Evolutionary conservation across 2,888 invertebrate genomes (phyloP).

Genomic region (Agonopterix alstromeriana): DNA sequence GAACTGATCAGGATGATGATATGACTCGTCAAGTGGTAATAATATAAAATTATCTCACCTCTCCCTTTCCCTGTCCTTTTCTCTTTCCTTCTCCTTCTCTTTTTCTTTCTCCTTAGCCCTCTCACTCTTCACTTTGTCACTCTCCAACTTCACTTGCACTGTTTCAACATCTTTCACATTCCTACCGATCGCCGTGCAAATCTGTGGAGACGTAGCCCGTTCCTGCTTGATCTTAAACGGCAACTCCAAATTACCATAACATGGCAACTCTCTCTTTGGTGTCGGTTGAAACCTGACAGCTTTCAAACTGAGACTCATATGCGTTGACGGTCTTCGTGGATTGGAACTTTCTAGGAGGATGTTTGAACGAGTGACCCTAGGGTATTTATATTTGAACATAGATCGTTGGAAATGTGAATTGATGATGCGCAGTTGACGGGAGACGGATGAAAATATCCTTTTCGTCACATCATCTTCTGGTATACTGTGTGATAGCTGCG

Average conservation of each 20-base stretch:
- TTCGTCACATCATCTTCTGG: constrained; percentile 52
- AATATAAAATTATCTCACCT: constrained; percentile 13
- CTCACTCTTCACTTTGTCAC: constrained; percentile 37
- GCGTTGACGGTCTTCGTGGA: constrained; percentile 43
- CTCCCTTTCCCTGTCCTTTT: constrained; percentile 17
- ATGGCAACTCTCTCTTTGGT: constrained; percentile 58
- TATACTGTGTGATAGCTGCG: constrained; percentile 38
- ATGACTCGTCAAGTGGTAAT: not conserved
- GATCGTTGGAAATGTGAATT: constrained; percentile 57
- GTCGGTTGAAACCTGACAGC: constrained; percentile 61
- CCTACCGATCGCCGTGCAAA: constrained; percentile 43
- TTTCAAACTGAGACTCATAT: constrained; percentile 47
- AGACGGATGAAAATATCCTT: constrained; percentile 58
- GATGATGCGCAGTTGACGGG: constrained; percentile 58
- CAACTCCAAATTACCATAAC: constrained; percentile 67
- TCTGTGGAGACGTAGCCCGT: constrained; percentile 30
- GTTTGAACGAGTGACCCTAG: constrained; percentile 60
- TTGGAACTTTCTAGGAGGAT: constrained; percentile 52
- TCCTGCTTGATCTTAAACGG: constrained; percentile 65
- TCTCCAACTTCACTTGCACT: constrained; percentile 33
- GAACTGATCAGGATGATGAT: not conserved
- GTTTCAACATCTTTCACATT: constrained; percentile 33
- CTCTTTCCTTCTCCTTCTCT: constrained; percentile 20
- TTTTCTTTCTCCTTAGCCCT: constrained; percentile 21
- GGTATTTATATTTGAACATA: constrained; percentile 64